Evolutionary conservation across 1,140 invertebrate genomes (phyloP).

Genomic region (Diorhabda elongata): DNA sequence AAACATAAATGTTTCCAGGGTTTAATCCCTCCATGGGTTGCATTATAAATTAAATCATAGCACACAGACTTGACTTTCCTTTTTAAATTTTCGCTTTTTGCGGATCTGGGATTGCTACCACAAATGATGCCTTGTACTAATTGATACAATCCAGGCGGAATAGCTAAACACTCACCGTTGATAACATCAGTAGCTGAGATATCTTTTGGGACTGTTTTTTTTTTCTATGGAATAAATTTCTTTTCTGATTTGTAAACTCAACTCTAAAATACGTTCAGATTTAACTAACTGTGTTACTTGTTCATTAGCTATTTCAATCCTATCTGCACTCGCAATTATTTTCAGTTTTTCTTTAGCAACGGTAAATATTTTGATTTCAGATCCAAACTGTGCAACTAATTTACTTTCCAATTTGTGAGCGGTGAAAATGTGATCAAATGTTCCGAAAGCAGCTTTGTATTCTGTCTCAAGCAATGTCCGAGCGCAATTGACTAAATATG

Average conservation of each 20-base stretch:
- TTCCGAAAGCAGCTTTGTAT: neutral
- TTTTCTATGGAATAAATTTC: constrained; percentile 1
- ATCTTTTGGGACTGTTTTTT: neutral
- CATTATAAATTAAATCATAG: neutral
- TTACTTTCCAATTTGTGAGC: neutral
- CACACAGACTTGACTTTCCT: constrained; percentile 1
- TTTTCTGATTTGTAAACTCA: neutral
- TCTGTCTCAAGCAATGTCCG: neutral
- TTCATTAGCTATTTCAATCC: neutral
- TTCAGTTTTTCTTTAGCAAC: constrained; percentile 1
- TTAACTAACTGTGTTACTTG: neutral
- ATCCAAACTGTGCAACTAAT: constrained; percentile 1
- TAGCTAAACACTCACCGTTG: neutral
- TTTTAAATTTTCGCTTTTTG: neutral
- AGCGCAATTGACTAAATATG: neutral
- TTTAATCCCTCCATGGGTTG: constrained; percentile 26
- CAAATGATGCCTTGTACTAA: constrained; percentile 3
- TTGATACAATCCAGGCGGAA: neutral
- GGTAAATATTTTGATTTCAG: neutral
- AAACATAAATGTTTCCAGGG: constrained; percentile 36
- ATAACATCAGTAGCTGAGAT: neutral
- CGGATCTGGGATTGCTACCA: neutral
- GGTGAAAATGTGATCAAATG: neutral
- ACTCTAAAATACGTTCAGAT: neutral
- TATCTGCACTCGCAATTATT: neutral